Evolutionary conservation across 2,888 invertebrate species (phyloP).

Genomic region (Callimorpha dominula): DNA sequence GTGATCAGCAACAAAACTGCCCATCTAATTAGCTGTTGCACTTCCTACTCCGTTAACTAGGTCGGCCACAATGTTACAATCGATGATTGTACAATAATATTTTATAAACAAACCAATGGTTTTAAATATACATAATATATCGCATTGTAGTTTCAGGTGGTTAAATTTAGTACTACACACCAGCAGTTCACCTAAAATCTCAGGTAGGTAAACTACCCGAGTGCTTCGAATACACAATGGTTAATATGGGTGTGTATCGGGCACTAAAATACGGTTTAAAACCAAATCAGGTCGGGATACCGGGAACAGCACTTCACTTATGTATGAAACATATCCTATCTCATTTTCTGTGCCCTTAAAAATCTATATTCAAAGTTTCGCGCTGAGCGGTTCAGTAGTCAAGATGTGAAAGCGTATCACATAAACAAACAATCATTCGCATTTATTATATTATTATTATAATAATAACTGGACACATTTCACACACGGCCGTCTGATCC

Average conservation of each 20-base stretch:
- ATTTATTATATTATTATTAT: no score
- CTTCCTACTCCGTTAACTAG: constrained; percentile 39
- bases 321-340: background rate
- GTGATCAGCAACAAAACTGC: constrained; percentile 6
- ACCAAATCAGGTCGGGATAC: no score
- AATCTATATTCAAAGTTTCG: no score
- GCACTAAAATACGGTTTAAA: no score
- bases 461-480: no score
- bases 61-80: constrained; percentile 29
- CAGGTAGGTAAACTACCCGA: background rate
- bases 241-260: no score
- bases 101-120: constrained; percentile 34
- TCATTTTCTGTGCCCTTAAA: background rate
- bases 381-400: no score
- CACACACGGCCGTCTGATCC: no score
- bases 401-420: no score
- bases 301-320: background rate
- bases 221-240: background rate
- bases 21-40: constrained; percentile 18
- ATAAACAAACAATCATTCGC: no score
- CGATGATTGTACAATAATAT: constrained; percentile 26
- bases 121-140: constrained; percentile 9
- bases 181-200: background rate
- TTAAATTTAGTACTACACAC: background rate
- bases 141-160: background rate